phyloP scores from a whole-genome alignment of 2,113 vertebrate genomes.

The Cheilinus undulatus region DNA sequence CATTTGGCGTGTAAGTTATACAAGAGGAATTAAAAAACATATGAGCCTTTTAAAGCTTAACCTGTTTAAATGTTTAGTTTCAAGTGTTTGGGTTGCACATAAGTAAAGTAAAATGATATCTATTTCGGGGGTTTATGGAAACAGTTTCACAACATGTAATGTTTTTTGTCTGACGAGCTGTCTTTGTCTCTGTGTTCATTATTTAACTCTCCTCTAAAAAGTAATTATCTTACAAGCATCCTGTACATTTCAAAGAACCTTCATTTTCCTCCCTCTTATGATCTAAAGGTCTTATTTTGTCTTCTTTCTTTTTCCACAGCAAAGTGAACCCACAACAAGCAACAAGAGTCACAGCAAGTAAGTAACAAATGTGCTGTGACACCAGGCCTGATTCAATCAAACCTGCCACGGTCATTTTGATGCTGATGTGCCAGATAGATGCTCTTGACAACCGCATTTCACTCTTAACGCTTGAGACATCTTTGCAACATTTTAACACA shows the following conservation, averaged over 20 bases:
- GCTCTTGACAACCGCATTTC: constrained; percentile 48
- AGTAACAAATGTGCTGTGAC: constrained; percentile 70
- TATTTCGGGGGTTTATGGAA: not conserved
- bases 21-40: not conserved
- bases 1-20: too few relatives aligned
- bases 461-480: constrained; percentile 24
- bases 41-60: not conserved
- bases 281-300: constrained; percentile 27
- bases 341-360: constrained; percentile 84
- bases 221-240: not conserved
- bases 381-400: constrained; percentile 70
- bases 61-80: too few relatives aligned
- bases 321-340: constrained; percentile 80
- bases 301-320: constrained; percentile 73
- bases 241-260: not conserved
- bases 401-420: constrained; percentile 47
- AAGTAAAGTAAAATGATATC: not conserved
- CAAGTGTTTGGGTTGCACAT: not conserved
- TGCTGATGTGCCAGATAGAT: constrained; percentile 48
- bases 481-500: constrained; percentile 26
- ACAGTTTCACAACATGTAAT: not conserved
- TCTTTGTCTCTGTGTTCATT: not conserved
- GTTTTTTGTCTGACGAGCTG: not conserved
- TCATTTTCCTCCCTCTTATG: not conserved
- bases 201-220: not conserved